Evolutionary conservation across 2,888 invertebrate species (phyloP), one percentile per base, ranked within the genome.

Genomic region (Drosophila imparisetae): DNA sequence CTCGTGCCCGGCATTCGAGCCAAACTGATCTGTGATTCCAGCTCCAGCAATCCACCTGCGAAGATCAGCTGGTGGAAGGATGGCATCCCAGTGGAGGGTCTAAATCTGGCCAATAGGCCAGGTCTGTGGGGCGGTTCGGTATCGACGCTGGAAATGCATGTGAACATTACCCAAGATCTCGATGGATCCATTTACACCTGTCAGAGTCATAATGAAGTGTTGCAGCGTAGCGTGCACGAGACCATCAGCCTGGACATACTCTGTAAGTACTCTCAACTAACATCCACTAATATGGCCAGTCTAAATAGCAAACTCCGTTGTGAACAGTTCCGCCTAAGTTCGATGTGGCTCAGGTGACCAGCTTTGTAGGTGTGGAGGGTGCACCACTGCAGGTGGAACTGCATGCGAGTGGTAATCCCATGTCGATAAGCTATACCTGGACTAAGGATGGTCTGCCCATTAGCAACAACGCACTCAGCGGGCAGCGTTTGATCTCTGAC

Each of bases 11-110:
- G 92, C 11, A 91, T 91, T 21, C 79, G 85, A 5, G 92, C 92
- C 18, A 92, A 91, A 65, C 77, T 92, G 4, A 91, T 92, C 54
- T 92, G 92, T 65, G 92, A 92, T 61, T 92, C 92, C 0, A 92
- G 92, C 59, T 92, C 92, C 0, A 92, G 92, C 42, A 92, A 92
- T 83, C 92, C 92, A 0, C 92, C 92, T 0, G 92, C 92, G 5
- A 86, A 91, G 55, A 90, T 92, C 1, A 92, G 92, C 11, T 92
- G 92, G 92, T 92, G 92, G 92, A 92, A 92, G 66, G 92, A 92
- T 60, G 92, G 92, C 30, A 92, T 92, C 40, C 92, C 92, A 0
- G 92, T 92, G 1, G 92, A 92, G 60, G 92, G 92, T 21, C 80
- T 91, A 0, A 92, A 92, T 68, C 72, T 91, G 57, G 90, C 92